Conservation (phyloP, 2,888 invertebrate species). For the Anaspis maculata region DNA sequence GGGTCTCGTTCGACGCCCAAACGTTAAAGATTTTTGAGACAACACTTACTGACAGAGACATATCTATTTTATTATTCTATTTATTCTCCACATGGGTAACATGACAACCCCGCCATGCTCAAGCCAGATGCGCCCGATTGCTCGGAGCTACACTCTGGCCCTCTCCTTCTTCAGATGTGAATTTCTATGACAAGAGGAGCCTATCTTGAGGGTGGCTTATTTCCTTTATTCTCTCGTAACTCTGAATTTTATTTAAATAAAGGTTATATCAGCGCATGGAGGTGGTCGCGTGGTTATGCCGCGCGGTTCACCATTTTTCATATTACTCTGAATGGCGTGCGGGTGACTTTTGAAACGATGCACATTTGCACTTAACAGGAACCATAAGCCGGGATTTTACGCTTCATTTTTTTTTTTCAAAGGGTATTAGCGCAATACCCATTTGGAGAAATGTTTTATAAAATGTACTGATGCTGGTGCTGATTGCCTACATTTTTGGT, state of each 20-base stretch:
- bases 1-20: conserved; percentile 1
- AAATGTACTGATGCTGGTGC: no score
- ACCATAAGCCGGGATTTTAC: no score
- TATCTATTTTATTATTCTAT: conserved; percentile 28
- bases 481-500: no score
- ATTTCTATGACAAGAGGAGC: conserved; percentile 17
- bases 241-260: conserved; percentile 8
- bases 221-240: conserved; percentile 5
- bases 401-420: no score
- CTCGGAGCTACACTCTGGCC: conserved; percentile 16
- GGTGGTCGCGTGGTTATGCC: neutral
- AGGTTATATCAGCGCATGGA: neutral
- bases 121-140: conserved; percentile 24
- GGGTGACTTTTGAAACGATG: no score
- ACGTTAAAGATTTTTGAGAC: conserved; percentile 13
- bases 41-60: conserved; percentile 23
- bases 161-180: conserved; percentile 16
- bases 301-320: neutral
- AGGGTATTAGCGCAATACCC: no score
- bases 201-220: conserved; percentile 12
- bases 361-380: no score
- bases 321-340: no score
- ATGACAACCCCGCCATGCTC: conserved; percentile 20
- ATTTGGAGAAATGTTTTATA: no score
- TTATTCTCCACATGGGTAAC: conserved; percentile 23